Evolutionary conservation across 2,888 invertebrate species (phyloP).

Genomic region (Fissipunctia ypsillon): DNA sequence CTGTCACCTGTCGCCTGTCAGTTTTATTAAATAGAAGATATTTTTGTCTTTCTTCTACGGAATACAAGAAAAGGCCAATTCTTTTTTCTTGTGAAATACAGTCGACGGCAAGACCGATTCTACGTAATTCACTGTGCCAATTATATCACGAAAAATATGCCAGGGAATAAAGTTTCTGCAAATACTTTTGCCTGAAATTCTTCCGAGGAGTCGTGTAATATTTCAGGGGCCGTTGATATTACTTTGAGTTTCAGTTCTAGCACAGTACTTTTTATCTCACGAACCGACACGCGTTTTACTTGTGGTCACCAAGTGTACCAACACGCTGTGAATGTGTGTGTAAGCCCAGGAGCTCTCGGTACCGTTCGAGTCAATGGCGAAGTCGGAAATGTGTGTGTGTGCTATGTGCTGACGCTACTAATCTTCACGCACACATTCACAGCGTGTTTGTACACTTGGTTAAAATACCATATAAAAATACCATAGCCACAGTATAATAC

Average conservation of each 20-base stretch:
- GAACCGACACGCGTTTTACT: no score
- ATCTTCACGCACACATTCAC: no score
- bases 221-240: constrained; percentile 27
- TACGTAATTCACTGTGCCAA: constrained; percentile 24
- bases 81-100: not conserved
- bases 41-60: not conserved
- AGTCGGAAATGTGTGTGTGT: no score
- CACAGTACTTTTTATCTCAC: no score
- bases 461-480: no score
- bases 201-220: constrained; percentile 10
- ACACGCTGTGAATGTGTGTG: no score
- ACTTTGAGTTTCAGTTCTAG: constrained; percentile 22
- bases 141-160: constrained; percentile 28
- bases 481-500: no score
- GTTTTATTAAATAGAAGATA: not conserved
- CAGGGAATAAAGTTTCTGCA: constrained; percentile 9
- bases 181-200: constrained; percentile 12
- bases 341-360: no score
- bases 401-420: no score
- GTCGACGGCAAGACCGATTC: not conserved
- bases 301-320: no score
- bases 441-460: no score
- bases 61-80: not conserved
- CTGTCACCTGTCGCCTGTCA: not conserved
- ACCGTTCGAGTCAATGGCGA: no score